Percentiles rank a stretch among this genome's conserved stretches.
These are phyloP conservation scores for Polydrusus pterygomalis DNA, from an alignment of 2,888 invertebrate genomes.

Conservation along the genomic window DNA sequence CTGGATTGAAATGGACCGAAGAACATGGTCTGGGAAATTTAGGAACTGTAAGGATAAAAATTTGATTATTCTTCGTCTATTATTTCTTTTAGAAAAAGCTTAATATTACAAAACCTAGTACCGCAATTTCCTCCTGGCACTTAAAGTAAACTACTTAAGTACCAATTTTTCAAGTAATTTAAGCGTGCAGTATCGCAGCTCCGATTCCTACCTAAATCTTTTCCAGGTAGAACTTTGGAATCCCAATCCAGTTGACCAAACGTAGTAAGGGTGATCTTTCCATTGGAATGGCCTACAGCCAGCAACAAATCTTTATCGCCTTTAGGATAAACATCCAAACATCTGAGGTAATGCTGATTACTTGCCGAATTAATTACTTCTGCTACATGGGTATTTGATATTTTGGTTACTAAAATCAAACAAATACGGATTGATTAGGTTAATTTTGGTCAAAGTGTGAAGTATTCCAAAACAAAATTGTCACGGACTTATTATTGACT, in stretches of 20 bases:
- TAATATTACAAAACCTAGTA: too few relatives aligned
- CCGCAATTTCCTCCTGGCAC: too few relatives aligned
- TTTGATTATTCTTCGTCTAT: too few relatives aligned
- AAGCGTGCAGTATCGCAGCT: too few relatives aligned
- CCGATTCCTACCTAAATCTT: slow-evolving; percentile 81
- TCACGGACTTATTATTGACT: too few relatives aligned
- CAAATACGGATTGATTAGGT: slow-evolving; percentile 37
- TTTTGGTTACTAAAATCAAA: slow-evolving; percentile 78
- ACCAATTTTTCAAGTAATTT: too few relatives aligned
- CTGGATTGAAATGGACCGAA: slow-evolving; percentile 90
- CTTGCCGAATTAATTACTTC: slow-evolving; percentile 83
- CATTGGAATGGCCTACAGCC: slow-evolving; percentile 92
- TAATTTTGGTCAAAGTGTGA: too few relatives aligned
- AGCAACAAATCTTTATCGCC: slow-evolving; percentile 85
- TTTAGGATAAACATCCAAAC: slow-evolving; percentile 89
- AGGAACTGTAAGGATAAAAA: slow-evolving; percentile 77
- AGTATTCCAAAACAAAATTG: too few relatives aligned
- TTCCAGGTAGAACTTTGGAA: slow-evolving; percentile 80
- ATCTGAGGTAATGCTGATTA: slow-evolving; percentile 86
- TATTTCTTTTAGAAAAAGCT: too few relatives aligned
- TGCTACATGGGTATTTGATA: slow-evolving; percentile 82
- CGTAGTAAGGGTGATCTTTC: slow-evolving; percentile 88
- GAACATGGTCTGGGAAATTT: slow-evolving; percentile 91
- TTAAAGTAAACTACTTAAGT: too few relatives aligned
- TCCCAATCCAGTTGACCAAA: slow-evolving; percentile 80